Evolutionary conservation across 2,888 invertebrate genomes (phyloP), one percentile per base, ranked within the genome.

Genomic region (Cyclophora punctaria): DNA sequence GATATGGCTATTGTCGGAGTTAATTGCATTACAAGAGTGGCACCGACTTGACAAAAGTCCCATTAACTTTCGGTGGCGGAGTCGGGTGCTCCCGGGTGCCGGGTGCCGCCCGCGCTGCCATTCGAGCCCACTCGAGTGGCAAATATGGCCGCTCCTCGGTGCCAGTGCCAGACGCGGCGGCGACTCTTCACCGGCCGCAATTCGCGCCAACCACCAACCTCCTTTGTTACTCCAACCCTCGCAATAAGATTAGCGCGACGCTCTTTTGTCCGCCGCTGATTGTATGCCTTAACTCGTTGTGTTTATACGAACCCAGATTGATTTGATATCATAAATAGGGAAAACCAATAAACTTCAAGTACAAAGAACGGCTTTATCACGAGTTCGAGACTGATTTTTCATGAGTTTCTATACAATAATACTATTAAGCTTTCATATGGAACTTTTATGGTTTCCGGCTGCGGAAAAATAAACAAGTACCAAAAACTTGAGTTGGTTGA

Each of bases 1-100:
- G 82, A 83, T 79, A 81, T 71, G 70, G 64, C 77, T 62, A 82
- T 86, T 88, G 88, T 88, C 62, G 68, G 67, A 79, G 82, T 84
- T 88, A 88, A 88, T 88, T 88, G 88, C 84, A 86, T 88, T 87
- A 88, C 80, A 83, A 87, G 87, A 80, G 84, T 75, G 78, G 71
- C 75, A 69, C 75, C 37, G 37, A 37, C 68, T 64, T 66, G 63
- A 87, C 86, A 87, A 87, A 79, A 75, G 83, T 77, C 73, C 83
- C 75, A 85, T 88, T 87, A 87, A 85, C 80, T 85, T 84, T 79
- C 69, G 76, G 78, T 69, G 75, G 80, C 73, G 69, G 81, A 81
- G 37, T 43, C 42, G 20, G 20, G 20, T 5, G 37, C 61, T 60
- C 51, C 55, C 54, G 58, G 68, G 67, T 59, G 60, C 37, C 37